Evolutionary conservation across 2,888 invertebrate genomes (phyloP), one percentile per base, ranked within the genome.

Genomic region (Ornithoptera alexandrae): DNA sequence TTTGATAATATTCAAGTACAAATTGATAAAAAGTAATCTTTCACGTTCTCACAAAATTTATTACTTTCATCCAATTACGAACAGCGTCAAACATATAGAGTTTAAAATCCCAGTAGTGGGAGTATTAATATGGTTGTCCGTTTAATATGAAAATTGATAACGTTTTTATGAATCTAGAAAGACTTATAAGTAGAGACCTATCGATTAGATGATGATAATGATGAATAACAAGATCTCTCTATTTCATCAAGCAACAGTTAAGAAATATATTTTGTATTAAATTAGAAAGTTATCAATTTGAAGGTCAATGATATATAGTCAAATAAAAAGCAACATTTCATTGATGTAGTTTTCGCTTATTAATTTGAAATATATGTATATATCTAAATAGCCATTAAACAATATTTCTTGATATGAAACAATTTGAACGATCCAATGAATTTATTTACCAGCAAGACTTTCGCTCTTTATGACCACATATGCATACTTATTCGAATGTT

Each of bases 391-490:
- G 18, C 50, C 10, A 56, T 59, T 63, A 62, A 68, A 63, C 36
- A 58, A 68, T 68, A 30, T 24, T 57, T 62, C 63, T 63, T 68
- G 63, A 63, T 68, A 46, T 68, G 63, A n/a, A 63, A 68, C 46
- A 65, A 62, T 69, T 69, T 58, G 39, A 62, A 58, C 24, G 50
- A 22, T 62, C 22, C 20, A n/a, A 39, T 17, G 20, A 62, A 39
- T 66, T 62, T 22, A 58, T 65, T 36, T 53, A 36, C 36, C 58
- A 36, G 58, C 6, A n/a, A 50, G 59, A 53, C 69, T 69, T 69
- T 69, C 69, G 50, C 66, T 70, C 62, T 70, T 70, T 69, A 60
- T 24, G 64, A 64, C 7, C 62, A 53, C 39, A 70, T 70, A 66
- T 70, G 66, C 70, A 68, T 69, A 53, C 62, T 65, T 71, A 50